Base-by-base conservation (phyloP, 2,113 vertebrate species). In the Apistogramma diplotaenia region DNA sequence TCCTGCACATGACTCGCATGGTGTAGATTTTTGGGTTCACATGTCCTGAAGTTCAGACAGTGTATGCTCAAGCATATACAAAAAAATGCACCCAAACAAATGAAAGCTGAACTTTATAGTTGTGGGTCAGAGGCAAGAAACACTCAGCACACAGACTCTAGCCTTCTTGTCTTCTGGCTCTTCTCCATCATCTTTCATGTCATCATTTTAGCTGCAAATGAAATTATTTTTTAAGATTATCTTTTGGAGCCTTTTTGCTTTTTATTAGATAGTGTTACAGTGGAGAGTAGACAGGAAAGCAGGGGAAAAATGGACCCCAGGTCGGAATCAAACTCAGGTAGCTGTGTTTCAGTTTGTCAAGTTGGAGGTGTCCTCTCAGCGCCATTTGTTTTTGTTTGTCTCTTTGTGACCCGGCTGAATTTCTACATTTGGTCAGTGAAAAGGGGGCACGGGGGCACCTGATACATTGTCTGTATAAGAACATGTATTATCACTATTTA, bases 31-130 rank as follows among this genome's bases (percentile, higher is more conserved):
- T 55, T 37, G 51, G 19, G 43, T 75, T 81, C 49, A 59, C 67
- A 40, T 37, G 46, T 55, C 43, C 70, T 23, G 19, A 55, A 27
- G 43, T 78, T 83, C 62, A 76, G 18, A 57, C 23, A 31, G 23
- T 29, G 33, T 46, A 25, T 21, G 29, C 33, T 23, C 3, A 21
- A 54, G n/a, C 4, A 74, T 27, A 55, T 25, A 19, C 23, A 43
- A 11, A 25, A 3, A 2, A 40, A 33, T 60, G 31, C 51, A 74
- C 6, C 70, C 51, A 67, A 58, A 84, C 21, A 49, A 51, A 74
- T 31, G 46, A 70, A 51, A 70, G 25, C 31, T 27, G 6, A 54
- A 65, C 59, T 79, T 87, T 62, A 70, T 25, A 81, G 79, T 46
- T 4, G 3, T 75, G 81, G 61, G 37, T 56, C 1, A 1, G 70